Percentiles rank a stretch among this genome's conserved stretches.
These are phyloP conservation scores for Noctua janthe DNA, from an alignment of 2,888 invertebrate genomes.

Conservation along the genomic window DNA sequence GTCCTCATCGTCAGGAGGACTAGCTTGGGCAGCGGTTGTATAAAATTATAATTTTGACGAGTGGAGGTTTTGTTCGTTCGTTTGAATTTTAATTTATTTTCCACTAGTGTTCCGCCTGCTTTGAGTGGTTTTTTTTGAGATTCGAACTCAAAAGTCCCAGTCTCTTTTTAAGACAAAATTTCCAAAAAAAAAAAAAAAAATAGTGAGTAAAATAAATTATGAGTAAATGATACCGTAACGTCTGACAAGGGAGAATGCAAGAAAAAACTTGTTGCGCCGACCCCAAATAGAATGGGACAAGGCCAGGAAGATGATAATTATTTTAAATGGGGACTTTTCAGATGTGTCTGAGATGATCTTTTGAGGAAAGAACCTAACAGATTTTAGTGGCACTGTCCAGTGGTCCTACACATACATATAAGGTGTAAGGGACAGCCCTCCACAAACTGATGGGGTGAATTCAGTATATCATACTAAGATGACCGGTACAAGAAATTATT, in stretches of 20 bases:
- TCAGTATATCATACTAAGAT: too few species aligned
- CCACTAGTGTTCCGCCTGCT: neutral
- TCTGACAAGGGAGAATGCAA: too few species aligned
- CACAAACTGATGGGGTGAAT: too few species aligned
- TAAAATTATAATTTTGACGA: slow-evolving; percentile 27
- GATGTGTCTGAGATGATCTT: neutral
- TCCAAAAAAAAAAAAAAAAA: too few species aligned
- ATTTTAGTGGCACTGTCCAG: neutral
- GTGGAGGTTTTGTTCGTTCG: neutral
- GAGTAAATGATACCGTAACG: too few species aligned
- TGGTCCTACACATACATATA: neutral
- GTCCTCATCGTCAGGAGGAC: slow-evolving; percentile 20
- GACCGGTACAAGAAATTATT: too few species aligned
- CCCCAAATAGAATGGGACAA: too few species aligned
- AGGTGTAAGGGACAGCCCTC: too few species aligned
- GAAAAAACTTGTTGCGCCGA: too few species aligned
- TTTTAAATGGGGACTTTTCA: too few species aligned
- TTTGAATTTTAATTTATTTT: neutral
- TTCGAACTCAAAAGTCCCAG: neutral
- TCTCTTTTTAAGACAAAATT: neutral
- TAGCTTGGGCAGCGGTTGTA: neutral
- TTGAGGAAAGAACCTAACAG: neutral
- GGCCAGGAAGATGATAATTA: too few species aligned
- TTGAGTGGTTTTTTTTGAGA: neutral
- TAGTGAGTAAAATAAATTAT: too few species aligned